phyloP scores from a whole-genome alignment of 2,888 invertebrate species.

The Polydrusus cervinus region DNA sequence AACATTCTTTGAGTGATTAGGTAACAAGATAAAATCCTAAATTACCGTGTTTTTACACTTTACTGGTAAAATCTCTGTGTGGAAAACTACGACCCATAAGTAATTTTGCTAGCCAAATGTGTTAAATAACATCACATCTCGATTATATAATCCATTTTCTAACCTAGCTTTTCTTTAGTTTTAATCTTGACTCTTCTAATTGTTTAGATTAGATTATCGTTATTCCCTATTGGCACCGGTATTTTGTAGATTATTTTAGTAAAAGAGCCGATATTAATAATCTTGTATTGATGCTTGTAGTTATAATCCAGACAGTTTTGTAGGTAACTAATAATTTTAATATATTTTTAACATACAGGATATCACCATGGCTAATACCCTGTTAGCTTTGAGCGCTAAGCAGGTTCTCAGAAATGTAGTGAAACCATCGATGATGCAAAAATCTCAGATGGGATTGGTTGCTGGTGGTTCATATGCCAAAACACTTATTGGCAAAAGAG shows the following conservation, averaged over 20 bases:
- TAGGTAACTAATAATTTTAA: background rate
- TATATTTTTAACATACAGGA: constrained; percentile 1
- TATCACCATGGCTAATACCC: constrained; percentile 59
- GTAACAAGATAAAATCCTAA: background rate
- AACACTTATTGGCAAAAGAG: constrained; percentile 82
- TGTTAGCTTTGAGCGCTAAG: constrained; percentile 58
- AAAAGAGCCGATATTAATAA: background rate
- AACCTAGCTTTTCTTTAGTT: constrained; percentile 9
- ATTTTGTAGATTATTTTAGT: too few relatives aligned
- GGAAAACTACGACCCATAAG: background rate
- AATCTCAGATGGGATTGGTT: constrained; percentile 73
- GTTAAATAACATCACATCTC: background rate
- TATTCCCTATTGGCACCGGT: background rate
- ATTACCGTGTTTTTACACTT: background rate
- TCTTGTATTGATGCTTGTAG: too few relatives aligned
- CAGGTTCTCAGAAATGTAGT: constrained; percentile 71
- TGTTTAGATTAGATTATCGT: constrained; percentile 11
- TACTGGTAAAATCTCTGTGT: background rate
- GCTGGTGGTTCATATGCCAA: constrained; percentile 46
- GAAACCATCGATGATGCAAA: constrained; percentile 28
- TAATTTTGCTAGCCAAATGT: background rate
- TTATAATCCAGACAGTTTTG: too few relatives aligned
- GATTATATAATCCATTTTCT: constrained; percentile 2
- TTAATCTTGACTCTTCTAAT: background rate
- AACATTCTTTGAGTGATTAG: constrained; percentile 6